A percentile compares a stretch with the other conserved stretches of the same genome.
Conservation (phyloP, 2,797 vertebrate genomes). For the Anas acuta region DNA sequence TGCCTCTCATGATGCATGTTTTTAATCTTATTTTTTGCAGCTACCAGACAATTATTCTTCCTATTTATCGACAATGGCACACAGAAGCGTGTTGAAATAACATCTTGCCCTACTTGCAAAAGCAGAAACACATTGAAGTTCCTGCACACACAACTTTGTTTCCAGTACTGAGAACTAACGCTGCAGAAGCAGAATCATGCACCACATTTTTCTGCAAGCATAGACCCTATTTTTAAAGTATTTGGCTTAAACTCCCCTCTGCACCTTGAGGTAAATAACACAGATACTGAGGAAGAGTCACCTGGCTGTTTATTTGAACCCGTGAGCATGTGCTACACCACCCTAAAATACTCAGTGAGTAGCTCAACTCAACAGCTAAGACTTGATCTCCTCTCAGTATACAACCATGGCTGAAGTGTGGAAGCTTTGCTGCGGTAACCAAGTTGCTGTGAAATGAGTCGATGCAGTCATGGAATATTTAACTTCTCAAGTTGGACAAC, state of each 20-base stretch:
- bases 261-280: neutral
- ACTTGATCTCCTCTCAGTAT: neutral
- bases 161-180: neutral
- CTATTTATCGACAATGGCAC: conserved; percentile 81
- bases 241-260: neutral
- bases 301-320: neutral
- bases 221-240: neutral
- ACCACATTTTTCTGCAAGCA: neutral
- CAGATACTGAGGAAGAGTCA: neutral
- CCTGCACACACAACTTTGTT: neutral
- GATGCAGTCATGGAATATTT: neutral
- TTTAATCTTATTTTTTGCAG: conserved; percentile 68
- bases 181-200: neutral
- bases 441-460: neutral
- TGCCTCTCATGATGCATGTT: neutral
- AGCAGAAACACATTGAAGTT: neutral
- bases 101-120: neutral
- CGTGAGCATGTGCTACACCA: neutral
- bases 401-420: rapidly evolving
- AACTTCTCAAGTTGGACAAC: neutral
- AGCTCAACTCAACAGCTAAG: neutral
- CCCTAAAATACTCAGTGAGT: neutral
- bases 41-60: conserved; percentile 82
- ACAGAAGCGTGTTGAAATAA: conserved; percentile 82
- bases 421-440: neutral